Conservation (phyloP, 2,113 vertebrate genomes). For the Chascanopsetta lugubris region DNA sequence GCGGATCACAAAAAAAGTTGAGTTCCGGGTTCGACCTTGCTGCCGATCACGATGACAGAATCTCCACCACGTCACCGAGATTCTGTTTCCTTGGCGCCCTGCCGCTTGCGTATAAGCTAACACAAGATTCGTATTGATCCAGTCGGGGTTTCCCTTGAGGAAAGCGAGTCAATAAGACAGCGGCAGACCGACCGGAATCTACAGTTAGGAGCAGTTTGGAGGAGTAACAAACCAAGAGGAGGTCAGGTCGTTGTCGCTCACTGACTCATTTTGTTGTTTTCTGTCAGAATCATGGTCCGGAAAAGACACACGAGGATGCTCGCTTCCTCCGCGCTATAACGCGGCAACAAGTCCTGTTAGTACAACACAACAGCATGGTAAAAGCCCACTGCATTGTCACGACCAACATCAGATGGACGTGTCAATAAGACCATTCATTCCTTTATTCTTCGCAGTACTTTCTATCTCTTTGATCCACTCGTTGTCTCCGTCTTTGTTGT, state of each 20-base stretch:
- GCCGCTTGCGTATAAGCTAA: constrained; percentile 6
- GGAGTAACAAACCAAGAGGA: constrained; percentile 4
- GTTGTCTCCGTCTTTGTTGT: constrained; percentile 13
- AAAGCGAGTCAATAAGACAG: constrained; percentile 2
- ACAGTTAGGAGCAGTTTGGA: not conserved
- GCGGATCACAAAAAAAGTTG: not conserved
- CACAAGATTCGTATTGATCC: constrained; percentile 6
- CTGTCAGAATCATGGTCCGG: constrained; percentile 1
- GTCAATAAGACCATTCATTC: constrained; percentile 39
- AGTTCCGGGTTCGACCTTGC: not conserved
- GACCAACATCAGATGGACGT: not conserved
- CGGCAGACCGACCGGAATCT: not conserved
- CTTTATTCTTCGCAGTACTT: constrained; percentile 16
- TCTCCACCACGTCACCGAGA: no score
- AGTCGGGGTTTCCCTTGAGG: constrained; percentile 9
- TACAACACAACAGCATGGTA: not conserved
- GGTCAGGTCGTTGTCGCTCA: constrained; percentile 4
- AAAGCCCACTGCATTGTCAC: not conserved
- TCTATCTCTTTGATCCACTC: constrained; percentile 37
- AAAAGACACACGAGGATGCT: not conserved
- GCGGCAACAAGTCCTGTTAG: not conserved
- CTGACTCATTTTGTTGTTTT: not conserved
- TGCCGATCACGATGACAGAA: no score
- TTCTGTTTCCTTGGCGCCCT: not conserved
- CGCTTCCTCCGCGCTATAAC: not conserved